Percentiles rank a stretch among this genome's conserved stretches.
phyloP scores from a whole-genome alignment of 2,113 vertebrate species.

The Solea solea region DNA sequence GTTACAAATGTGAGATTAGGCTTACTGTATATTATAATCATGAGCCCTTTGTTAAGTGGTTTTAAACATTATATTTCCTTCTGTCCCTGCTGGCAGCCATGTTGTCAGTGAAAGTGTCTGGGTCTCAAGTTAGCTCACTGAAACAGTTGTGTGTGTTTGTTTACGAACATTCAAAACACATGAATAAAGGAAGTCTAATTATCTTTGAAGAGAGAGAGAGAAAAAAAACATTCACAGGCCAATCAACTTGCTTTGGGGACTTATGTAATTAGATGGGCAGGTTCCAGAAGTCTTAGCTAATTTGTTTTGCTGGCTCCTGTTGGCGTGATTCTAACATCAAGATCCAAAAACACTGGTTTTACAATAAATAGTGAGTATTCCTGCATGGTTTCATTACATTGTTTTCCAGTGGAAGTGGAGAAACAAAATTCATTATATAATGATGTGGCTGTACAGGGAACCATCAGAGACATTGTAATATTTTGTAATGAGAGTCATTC shows the following conservation, averaged over 20 bases:
- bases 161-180: conserved; percentile 24
- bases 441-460: conserved; percentile 16
- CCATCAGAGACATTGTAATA: conserved; percentile 19
- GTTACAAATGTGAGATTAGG: too few relatives aligned
- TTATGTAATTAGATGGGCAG: conserved; percentile 64
- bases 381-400: conserved; percentile 37
- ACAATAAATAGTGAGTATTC: conserved; percentile 17
- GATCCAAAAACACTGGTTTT: conserved; percentile 23
- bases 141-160: background rate
- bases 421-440: conserved; percentile 18
- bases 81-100: too few relatives aligned
- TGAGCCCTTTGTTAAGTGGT: too few relatives aligned
- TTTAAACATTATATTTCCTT: too few relatives aligned
- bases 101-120: too few relatives aligned
- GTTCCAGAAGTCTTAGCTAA: conserved; percentile 48
- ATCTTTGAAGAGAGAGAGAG: conserved; percentile 25
- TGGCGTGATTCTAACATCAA: conserved; percentile 47
- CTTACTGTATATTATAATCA: too few relatives aligned
- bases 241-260: conserved; percentile 47
- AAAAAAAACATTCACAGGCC: conserved; percentile 30
- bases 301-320: conserved; percentile 50
- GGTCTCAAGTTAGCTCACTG: too few relatives aligned
- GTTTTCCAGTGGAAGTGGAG: background rate
- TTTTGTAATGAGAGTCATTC: background rate
- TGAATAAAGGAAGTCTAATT: conserved; percentile 53